Conservation (phyloP, 2,797 vertebrate species). For the Anguilla anguilla region DNA sequence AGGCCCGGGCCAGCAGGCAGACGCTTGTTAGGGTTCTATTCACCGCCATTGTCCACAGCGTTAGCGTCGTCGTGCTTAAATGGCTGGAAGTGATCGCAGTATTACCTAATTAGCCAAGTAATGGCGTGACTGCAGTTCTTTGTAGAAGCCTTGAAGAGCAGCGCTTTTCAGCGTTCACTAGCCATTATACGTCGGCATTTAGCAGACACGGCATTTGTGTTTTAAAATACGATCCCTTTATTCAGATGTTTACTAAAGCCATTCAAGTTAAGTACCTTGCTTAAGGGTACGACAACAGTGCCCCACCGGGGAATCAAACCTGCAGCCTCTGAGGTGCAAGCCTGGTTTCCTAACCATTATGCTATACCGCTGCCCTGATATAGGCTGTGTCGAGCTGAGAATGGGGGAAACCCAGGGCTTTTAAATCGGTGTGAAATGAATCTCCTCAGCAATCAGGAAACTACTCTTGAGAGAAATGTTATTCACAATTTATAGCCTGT, state of each 20-base stretch:
- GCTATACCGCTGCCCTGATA: too few relatives aligned
- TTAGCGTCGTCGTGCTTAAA: slow-evolving; percentile 6
- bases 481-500: background rate
- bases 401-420: background rate
- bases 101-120: slow-evolving; percentile 8
- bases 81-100: slow-evolving; percentile 11
- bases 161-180: too few relatives aligned
- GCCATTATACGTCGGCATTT: too few relatives aligned
- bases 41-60: background rate
- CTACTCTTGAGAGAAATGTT: background rate
- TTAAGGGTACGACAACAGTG: too few relatives aligned
- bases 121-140: background rate
- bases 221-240: too few relatives aligned
- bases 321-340: too few relatives aligned
- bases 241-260: too few relatives aligned
- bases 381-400: background rate
- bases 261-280: too few relatives aligned
- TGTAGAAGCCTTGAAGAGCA: background rate
- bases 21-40: background rate
- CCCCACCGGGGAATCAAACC: too few relatives aligned
- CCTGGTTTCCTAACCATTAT: too few relatives aligned
- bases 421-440: background rate
- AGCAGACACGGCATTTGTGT: too few relatives aligned
- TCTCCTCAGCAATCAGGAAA: background rate
- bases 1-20: background rate